A percentile compares a stretch with the other conserved stretches of the same genome.
Evolutionary conservation across 2,797 vertebrate genomes (phyloP).

Genomic region (Danio aesculapii): DNA sequence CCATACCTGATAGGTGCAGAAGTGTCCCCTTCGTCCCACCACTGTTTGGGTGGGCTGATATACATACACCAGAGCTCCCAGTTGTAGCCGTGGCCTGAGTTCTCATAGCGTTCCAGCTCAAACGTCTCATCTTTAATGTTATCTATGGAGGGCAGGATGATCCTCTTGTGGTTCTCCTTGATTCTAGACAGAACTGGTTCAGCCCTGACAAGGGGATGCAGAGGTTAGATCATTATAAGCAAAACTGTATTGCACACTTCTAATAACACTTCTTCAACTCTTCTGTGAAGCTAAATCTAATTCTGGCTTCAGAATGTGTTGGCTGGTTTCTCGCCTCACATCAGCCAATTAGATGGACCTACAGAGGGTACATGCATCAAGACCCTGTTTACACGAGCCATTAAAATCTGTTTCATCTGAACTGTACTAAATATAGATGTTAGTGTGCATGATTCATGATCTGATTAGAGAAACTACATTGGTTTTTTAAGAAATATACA

Average conservation of each 20-base stretch:
- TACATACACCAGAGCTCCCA: slow-evolving; percentile 99
- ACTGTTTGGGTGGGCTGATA: slow-evolving; percentile 94
- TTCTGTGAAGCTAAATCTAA: slow-evolving; percentile 16
- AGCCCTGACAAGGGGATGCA: slow-evolving; percentile 78
- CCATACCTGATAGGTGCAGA: slow-evolving; percentile 92
- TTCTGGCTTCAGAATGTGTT: slow-evolving; percentile 12
- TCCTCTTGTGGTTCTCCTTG: slow-evolving; percentile 90
- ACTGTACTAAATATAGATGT: background rate
- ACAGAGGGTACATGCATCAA: slow-evolving; percentile 1
- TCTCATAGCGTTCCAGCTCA: slow-evolving; percentile 93
- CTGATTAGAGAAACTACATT: background rate
- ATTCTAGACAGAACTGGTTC: slow-evolving; percentile 94
- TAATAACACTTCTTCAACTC: slow-evolving; percentile 27
- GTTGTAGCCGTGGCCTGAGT: slow-evolving; percentile 95
- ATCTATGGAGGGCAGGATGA: slow-evolving; percentile 96
- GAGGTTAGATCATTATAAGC: slow-evolving; percentile 40
- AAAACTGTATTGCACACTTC: slow-evolving; percentile 2
- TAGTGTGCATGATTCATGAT: background rate
- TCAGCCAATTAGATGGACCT: slow-evolving; percentile 21
- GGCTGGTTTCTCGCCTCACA: slow-evolving; percentile 20
- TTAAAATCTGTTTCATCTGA: background rate
- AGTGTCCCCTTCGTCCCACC: slow-evolving; percentile 94
- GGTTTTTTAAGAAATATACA: background rate
- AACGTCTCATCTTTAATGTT: slow-evolving; percentile 97
- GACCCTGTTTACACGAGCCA: background rate